phyloP scores from a whole-genome alignment of 2,797 vertebrate genomes.

The Takifugu ocellatus region DNA sequence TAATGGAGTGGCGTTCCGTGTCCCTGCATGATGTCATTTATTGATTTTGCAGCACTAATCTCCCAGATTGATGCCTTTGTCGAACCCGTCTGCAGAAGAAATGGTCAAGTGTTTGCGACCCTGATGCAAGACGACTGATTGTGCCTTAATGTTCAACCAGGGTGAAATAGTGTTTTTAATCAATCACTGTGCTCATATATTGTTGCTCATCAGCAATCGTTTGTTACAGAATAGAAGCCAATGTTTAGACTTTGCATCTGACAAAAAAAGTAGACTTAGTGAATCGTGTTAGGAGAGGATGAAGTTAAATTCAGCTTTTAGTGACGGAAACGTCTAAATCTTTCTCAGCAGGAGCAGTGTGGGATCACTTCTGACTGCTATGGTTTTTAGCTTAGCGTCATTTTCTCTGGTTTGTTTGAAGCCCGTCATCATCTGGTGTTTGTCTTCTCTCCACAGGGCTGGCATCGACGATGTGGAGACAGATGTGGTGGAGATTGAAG shows the following conservation, averaged over 20 bases:
- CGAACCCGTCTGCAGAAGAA: conserved; percentile 43
- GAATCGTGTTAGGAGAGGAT: background rate
- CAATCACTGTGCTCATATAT: background rate
- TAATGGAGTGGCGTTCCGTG: conserved; percentile 14
- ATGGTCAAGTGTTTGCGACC: conserved; percentile 31
- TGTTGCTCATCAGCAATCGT: too few species aligned
- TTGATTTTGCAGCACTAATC: conserved; percentile 66
- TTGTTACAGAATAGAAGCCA: too few species aligned
- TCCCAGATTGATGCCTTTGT: conserved; percentile 46
- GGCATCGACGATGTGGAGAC: conserved; percentile 96
- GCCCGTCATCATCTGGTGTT: conserved; percentile 1
- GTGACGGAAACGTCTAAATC: too few species aligned
- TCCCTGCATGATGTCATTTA: conserved; percentile 57
- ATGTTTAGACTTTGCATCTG: background rate
- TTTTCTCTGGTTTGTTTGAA: conserved; percentile 13
- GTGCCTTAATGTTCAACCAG: conserved; percentile 21
- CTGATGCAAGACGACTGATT: conserved; percentile 36
- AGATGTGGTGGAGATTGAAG: conserved; percentile 95
- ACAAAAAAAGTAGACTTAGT: background rate
- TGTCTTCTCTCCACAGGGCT: conserved; percentile 79
- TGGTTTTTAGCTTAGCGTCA: conserved; percentile 21
- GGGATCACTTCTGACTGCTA: conserved; percentile 1
- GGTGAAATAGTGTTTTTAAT: background rate
- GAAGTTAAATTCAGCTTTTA: too few species aligned
- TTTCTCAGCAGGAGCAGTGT: too few species aligned